phyloP scores from a whole-genome alignment of 2,113 vertebrate species.

The Candoia aspera region DNA sequence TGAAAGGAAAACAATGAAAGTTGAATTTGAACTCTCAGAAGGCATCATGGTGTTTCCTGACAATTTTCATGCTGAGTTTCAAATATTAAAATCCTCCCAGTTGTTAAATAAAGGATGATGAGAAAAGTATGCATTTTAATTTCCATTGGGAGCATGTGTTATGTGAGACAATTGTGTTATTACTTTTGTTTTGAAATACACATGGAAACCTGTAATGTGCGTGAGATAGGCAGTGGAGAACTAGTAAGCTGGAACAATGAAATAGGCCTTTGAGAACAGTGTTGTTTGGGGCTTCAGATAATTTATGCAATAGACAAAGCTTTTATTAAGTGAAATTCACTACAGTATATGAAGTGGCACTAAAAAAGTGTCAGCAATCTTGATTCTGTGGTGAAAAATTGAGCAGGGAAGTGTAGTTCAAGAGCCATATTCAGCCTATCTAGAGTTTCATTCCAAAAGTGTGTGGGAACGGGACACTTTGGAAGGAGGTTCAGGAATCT shows the following conservation, averaged over 20 bases:
- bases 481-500: not conserved
- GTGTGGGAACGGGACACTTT: not conserved
- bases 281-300: not conserved
- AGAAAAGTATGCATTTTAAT: conserved; percentile 37
- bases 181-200: conserved; percentile 30
- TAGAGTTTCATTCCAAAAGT: not conserved
- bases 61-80: conserved; percentile 36
- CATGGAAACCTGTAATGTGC: not conserved
- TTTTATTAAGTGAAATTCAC: not conserved
- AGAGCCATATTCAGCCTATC: not conserved
- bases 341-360: not conserved
- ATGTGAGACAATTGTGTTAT: conserved; percentile 33
- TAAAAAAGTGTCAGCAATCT: not conserved
- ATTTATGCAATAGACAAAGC: not conserved
- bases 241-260: conserved; percentile 5
- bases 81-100: conserved; percentile 38
- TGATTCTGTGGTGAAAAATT: not conserved
- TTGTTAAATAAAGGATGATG: conserved; percentile 44
- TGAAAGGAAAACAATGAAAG: conserved; percentile 39
- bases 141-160: conserved; percentile 22
- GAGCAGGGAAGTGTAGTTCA: not conserved
- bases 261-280: not conserved
- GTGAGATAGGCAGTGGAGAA: not conserved
- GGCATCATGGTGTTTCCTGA: conserved; percentile 27
- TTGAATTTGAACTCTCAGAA: conserved; percentile 31